Evolutionary conservation across 2,113 vertebrate species (phyloP).

Genomic region (Shinisaurus crocodilurus): DNA sequence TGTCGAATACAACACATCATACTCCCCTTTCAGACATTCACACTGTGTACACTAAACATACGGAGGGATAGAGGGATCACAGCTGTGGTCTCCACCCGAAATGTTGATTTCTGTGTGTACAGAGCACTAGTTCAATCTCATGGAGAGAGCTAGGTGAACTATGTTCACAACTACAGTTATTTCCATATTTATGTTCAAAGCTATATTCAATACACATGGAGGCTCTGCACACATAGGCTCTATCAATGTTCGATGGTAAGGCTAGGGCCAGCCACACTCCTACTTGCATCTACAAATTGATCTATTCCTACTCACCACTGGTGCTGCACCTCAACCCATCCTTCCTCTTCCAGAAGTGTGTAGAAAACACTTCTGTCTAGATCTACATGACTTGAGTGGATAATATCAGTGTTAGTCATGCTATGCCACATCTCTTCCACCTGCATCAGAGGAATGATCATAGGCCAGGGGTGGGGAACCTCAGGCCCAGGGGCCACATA

Average conservation of each 20-base stretch:
- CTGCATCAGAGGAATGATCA: background rate
- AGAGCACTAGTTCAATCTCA: background rate
- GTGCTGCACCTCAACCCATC: too few relatives aligned
- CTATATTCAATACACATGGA: too few relatives aligned
- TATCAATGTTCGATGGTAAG: too few relatives aligned
- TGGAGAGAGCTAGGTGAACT: background rate
- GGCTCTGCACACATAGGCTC: too few relatives aligned
- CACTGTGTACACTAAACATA: background rate
- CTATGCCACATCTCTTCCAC: background rate
- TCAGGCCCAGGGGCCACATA: background rate
- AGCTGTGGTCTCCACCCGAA: background rate
- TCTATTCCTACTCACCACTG: background rate
- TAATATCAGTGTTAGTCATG: background rate
- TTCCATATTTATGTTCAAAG: too few relatives aligned
- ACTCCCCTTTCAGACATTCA: background rate
- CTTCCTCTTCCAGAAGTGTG: too few relatives aligned
- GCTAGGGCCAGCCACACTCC: too few relatives aligned
- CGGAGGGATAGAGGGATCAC: background rate
- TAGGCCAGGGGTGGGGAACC: background rate
- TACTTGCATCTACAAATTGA: background rate
- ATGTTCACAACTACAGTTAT: too few relatives aligned
- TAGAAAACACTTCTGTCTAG: background rate
- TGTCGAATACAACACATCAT: background rate
- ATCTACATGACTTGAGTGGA: background rate
- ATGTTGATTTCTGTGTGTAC: background rate